Base-by-base conservation (phyloP, 1,140 invertebrate genomes). In the Epicauta chinensis region DNA sequence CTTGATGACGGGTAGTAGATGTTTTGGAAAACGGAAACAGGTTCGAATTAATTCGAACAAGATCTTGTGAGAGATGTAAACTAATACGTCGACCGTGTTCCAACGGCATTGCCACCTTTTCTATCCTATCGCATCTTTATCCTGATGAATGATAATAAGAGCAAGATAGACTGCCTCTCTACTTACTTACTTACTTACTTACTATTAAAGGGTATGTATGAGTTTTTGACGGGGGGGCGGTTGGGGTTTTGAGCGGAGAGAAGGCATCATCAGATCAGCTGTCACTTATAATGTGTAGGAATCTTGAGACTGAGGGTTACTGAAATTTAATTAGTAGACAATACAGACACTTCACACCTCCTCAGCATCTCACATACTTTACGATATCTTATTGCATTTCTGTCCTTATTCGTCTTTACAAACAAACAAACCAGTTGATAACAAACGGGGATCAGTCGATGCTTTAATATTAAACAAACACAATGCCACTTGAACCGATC, bases 281-380 rank as follows among this genome's bases (percentile, higher is more conserved):
- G 56, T 59, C 56, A 59, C 53, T 59, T 55, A 51, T 55, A 55
- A 59, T 59, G 46, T 55, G 53, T 58, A 54, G 52, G 51, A 58
- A 54, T 58, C 56, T 53, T 55, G 52, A 59, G 53, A 55, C 43
- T 58, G 48, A 50, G 56, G 56, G 56, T 55, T 51, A 55, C 42
- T 55, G 56, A 59, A 59, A 59, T 59, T 59, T 59, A 59, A 59
- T 59, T 59, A 59, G 53, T 45, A 55, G 49, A 59, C 53, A 59
- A 59, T 59, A 59, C 56, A 55, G 56, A 59, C 41, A 51, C 48
- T 50, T 51, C 37, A 43, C 48, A 51, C 47, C 39, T 55, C 45
- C 32, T 38, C 53, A 49, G 53, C 51, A n/a, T n/a, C n/a, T n/a
- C n/a, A 56, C 55, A 56, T 56, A 56, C 55, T 56, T 56, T 56